Conservation (phyloP, 2,797 vertebrate genomes). For the Clarias platycephalus region DNA sequence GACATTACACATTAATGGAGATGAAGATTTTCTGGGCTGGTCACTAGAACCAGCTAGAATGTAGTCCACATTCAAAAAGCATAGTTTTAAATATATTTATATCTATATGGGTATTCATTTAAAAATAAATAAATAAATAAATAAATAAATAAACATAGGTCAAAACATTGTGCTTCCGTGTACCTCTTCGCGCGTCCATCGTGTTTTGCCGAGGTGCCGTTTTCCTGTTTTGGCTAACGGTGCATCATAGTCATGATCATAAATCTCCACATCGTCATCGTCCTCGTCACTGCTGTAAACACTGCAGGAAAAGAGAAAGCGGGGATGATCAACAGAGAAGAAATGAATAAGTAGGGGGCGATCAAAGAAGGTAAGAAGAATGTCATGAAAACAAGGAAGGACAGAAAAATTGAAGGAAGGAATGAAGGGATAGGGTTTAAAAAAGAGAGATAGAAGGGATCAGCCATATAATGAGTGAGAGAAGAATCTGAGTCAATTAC, state of each 20-base stretch:
- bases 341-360: background rate
- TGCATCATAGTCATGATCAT: conserved; percentile 96
- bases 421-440: background rate
- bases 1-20: background rate
- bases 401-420: background rate
- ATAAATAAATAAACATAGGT: background rate
- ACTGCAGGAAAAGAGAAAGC: conserved; percentile 66
- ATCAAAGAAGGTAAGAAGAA: background rate
- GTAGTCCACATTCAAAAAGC: background rate
- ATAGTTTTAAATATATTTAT: background rate
- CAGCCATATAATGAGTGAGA: conserved; percentile 1
- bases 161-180: conserved; percentile 31
- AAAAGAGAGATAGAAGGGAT: background rate
- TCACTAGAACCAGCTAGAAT: background rate
- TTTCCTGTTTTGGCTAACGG: conserved; percentile 89
- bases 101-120: background rate
- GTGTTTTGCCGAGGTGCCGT: conserved; percentile 94
- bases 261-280: conserved; percentile 94
- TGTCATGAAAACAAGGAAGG: background rate
- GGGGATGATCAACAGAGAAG: background rate
- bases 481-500: background rate
- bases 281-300: conserved; percentile 99
- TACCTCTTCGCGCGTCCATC: conserved; percentile 99
- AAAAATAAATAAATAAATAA: background rate
- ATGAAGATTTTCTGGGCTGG: background rate